Percentiles rank a stretch among this genome's conserved stretches.
Conservation (phyloP, 64 coral and sea anemone genomes). For the Pocillopora verrucosa region DNA sequence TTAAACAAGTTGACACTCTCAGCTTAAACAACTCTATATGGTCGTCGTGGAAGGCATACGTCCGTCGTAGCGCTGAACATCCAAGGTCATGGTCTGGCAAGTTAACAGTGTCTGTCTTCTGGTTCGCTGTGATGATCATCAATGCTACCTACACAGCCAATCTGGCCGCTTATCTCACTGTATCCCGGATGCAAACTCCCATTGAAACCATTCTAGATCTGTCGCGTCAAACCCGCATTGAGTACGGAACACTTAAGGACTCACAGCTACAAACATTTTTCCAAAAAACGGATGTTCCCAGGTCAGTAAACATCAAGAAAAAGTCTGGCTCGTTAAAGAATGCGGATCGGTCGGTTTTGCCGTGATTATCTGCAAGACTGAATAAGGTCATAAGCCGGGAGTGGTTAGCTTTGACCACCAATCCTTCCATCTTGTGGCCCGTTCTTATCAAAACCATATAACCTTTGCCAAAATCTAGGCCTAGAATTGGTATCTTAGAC, state of each 20-base stretch:
- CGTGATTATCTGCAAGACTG: no score
- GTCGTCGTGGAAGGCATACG: slow-evolving; percentile 53
- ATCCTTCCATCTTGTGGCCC: no score
- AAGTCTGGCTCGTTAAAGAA: background rate
- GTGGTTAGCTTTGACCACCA: no score
- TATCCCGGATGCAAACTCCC: slow-evolving; percentile 64
- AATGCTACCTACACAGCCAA: slow-evolving; percentile 71
- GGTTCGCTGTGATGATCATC: slow-evolving; percentile 73
- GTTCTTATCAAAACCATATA: no score
- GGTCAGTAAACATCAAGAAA: slow-evolving; percentile 4
- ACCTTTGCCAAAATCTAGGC: no score
- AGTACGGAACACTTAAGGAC: slow-evolving; percentile 53
- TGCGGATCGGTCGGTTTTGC: no score
- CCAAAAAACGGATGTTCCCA: slow-evolving; percentile 55
- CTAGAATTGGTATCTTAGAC: no score
- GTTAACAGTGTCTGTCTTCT: slow-evolving; percentile 58
- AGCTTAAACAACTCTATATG: slow-evolving; percentile 48
- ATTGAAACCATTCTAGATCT: slow-evolving; percentile 55
- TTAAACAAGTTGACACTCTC: slow-evolving; percentile 15
- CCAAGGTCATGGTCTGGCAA: slow-evolving; percentile 44
- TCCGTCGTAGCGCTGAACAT: slow-evolving; percentile 43
- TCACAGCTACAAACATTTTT: slow-evolving; percentile 65
- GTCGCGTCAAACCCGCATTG: slow-evolving; percentile 37
- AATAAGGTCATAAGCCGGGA: no score
- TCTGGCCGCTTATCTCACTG: slow-evolving; percentile 59